phyloP scores from a whole-genome alignment of 64 coral and sea anemone species.

The Anthopleura sola region DNA sequence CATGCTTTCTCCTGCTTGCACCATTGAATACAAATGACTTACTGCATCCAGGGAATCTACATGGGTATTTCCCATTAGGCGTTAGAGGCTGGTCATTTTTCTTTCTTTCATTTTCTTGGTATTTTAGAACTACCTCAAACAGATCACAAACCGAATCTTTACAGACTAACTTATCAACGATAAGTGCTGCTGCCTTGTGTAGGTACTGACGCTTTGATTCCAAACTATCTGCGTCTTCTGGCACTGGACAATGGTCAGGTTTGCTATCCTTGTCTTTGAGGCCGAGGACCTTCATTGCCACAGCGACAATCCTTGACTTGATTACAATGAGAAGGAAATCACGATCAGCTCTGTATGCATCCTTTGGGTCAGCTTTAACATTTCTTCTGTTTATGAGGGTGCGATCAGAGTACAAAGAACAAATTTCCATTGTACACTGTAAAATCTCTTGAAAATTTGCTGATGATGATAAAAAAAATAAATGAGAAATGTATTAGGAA shows the following conservation, averaged over 20 bases:
- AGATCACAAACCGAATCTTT: background rate
- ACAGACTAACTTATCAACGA: constrained; percentile 45
- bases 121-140: constrained; percentile 19
- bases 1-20: constrained; percentile 56
- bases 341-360: constrained; percentile 9
- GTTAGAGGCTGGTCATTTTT: constrained; percentile 45
- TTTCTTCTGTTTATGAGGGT: constrained; percentile 44
- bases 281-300: constrained; percentile 40
- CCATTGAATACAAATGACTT: constrained; percentile 56
- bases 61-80: constrained; percentile 54
- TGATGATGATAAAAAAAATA: constrained; percentile 26
- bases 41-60: constrained; percentile 50
- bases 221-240: constrained; percentile 24
- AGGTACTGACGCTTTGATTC: constrained; percentile 37
- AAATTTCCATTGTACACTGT: background rate
- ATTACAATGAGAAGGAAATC: constrained; percentile 30
- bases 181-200: constrained; percentile 19
- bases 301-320: constrained; percentile 37
- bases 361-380: constrained; percentile 35
- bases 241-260: constrained; percentile 17
- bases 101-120: constrained; percentile 40
- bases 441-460: constrained; percentile 41
- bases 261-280: constrained; percentile 27
- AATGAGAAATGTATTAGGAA: background rate
- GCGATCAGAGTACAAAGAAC: constrained; percentile 40